Evolutionary conservation across 2,113 vertebrate species (phyloP), one percentile per base, ranked within the genome.

Genomic region (Nannobrachium achirus): DNA sequence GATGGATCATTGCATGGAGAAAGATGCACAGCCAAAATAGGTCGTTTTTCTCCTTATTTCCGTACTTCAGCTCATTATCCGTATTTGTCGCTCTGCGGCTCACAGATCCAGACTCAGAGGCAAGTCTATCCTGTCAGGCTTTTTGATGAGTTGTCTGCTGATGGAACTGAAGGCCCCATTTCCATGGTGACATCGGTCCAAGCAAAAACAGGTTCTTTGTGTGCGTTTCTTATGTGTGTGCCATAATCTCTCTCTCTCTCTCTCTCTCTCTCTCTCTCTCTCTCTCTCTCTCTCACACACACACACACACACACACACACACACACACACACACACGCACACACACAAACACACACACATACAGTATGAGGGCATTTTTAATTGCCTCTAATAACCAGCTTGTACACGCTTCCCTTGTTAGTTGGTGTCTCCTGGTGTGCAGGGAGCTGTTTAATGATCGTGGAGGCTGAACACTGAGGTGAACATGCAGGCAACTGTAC

Each of bases 21-120:
- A 70, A 55, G 40, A 16, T n/a, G 11, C 1, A 18, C 18, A 57
- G 33, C 59, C 55, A 39, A 19, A 19, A 53, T 25, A 14, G 38
- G 48, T 57, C 18, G 1, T 64, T 68, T 33, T 52, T 59, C 56
- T 60, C 18, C n/a, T n/a, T 56, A 39, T 56, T 44, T 44, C 19
- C 75, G 10, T n/a, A 50, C 15, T 58, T 65, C 55, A 40, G 72
- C 82, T 87, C 72, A 69, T 85, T 84, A 76, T 78, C 64, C 53
- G 11, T 58, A 51, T 82, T 76, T 78, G 77, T 76, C 69, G 74
- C 62, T 56, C 3, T 9, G 57, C 53, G 8, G 19, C 64, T 66
- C 77, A 80, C 63, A 48, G 14, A 83, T 25, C 25, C 25, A 25
- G 59, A 60, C 69, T 65, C 33, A 2, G 38, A 80, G 45, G 58